Conservation (phyloP, 2,113 vertebrate genomes). For the Cynopterus brachyotis region DNA sequence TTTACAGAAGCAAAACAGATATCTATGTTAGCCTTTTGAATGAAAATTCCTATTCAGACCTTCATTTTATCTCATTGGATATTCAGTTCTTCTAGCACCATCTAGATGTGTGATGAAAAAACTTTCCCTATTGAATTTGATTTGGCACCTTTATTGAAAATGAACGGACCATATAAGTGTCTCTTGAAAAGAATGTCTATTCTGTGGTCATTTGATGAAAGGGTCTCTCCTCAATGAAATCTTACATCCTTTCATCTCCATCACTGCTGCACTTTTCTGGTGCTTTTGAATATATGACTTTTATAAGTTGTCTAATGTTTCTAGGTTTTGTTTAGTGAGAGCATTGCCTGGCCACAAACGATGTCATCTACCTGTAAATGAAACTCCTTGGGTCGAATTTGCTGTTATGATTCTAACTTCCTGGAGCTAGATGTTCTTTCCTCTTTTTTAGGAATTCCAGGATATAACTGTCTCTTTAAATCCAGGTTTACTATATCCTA, state of each 20-base stretch:
- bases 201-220: not conserved
- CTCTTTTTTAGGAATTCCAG: not conserved
- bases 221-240: not conserved
- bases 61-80: not conserved
- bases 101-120: not conserved
- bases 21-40: too few species aligned
- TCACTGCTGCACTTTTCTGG: not conserved
- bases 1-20: too few species aligned
- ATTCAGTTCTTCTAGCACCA: not conserved
- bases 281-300: not conserved
- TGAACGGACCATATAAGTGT: not conserved
- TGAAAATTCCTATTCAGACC: not conserved
- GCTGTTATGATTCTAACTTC: not conserved
- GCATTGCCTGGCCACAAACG: not conserved
- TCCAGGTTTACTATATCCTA: not conserved
- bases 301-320: not conserved
- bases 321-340: not conserved
- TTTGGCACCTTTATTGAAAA: constrained; percentile 11
- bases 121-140: not conserved
- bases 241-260: not conserved
- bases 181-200: not conserved
- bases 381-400: not conserved
- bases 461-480: not conserved
- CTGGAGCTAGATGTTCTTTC: not conserved
- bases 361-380: not conserved